Evolutionary conservation across 2,888 invertebrate species (phyloP).

Genomic region (Neoscelio sp.): DNA sequence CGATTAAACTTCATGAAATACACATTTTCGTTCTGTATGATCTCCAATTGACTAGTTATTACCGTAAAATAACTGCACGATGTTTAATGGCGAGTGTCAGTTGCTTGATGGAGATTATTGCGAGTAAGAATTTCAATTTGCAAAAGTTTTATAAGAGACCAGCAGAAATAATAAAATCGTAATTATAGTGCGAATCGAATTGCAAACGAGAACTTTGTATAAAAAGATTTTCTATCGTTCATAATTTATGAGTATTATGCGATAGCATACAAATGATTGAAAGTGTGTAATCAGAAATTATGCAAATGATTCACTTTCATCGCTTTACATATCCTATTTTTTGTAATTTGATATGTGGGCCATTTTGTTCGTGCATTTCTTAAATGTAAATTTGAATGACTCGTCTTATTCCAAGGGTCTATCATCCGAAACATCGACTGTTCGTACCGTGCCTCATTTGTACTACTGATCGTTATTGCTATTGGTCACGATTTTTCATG

Average conservation of each 20-base stretch:
- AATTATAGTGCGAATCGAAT: no score
- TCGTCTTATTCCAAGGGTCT: constrained; percentile 23
- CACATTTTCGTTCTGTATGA: constrained; percentile 22
- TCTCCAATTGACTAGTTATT: constrained; percentile 36
- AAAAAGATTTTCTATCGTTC: not conserved
- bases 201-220: no score
- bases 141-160: not conserved
- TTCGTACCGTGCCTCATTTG: constrained; percentile 47
- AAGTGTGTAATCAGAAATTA: not conserved
- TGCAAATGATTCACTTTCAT: constrained; percentile 15
- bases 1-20: constrained; percentile 17
- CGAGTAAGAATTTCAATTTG: not conserved
- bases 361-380: constrained; percentile 37
- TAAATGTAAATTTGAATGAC: constrained; percentile 53
- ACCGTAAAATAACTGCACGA: constrained; percentile 6
- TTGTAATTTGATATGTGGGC: not conserved
- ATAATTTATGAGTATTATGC: not conserved
- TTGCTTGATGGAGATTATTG: not conserved
- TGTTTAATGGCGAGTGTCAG: constrained; percentile 18
- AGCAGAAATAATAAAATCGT: not conserved
- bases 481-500: constrained; percentile 56
- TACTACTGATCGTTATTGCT: constrained; percentile 47
- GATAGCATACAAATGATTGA: not conserved
- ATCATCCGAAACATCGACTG: constrained; percentile 31
- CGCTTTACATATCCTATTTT: constrained; percentile 27